Conservation (phyloP, 2,888 invertebrate species). For the Nomada flava region DNA sequence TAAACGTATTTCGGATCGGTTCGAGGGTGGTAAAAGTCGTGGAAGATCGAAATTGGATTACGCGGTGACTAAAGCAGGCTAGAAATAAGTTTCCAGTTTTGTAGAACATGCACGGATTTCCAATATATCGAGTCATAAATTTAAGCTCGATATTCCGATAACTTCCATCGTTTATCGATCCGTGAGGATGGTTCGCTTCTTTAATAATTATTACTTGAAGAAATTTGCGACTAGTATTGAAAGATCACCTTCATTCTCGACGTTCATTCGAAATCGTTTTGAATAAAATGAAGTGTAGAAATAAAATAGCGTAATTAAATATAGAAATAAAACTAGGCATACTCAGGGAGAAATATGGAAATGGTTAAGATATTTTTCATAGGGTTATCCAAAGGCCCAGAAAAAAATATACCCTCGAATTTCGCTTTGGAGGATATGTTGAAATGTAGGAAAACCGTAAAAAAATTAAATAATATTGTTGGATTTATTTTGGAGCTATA, state of each 20-base stretch:
- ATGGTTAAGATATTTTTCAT: no score
- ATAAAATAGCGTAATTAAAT: no score
- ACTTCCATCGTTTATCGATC: constrained; percentile 49
- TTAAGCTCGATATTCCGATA: constrained; percentile 60
- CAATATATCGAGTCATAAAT: constrained; percentile 61
- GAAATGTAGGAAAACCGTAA: background rate
- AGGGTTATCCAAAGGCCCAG: no score
- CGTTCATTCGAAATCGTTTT: constrained; percentile 13
- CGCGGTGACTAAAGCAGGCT: constrained; percentile 45
- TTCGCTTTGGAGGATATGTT: constrained; percentile 14
- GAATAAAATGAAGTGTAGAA: constrained; percentile 37
- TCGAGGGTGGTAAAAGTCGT: constrained; percentile 49
- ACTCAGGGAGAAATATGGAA: no score
- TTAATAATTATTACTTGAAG: constrained; percentile 32
- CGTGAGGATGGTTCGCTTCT: constrained; percentile 38
- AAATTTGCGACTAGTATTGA: constrained; percentile 25
- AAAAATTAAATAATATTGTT: background rate
- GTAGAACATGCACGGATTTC: constrained; percentile 43
- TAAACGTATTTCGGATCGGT: constrained; percentile 49
- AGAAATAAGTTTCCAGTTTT: constrained; percentile 49
- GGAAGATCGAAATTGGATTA: constrained; percentile 56
- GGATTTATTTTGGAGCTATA: background rate
- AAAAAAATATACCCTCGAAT: background rate
- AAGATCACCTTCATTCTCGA: no score
- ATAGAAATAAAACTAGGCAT: no score